Conservation (phyloP, 2,888 invertebrate species). For the Laothoe populi region DNA sequence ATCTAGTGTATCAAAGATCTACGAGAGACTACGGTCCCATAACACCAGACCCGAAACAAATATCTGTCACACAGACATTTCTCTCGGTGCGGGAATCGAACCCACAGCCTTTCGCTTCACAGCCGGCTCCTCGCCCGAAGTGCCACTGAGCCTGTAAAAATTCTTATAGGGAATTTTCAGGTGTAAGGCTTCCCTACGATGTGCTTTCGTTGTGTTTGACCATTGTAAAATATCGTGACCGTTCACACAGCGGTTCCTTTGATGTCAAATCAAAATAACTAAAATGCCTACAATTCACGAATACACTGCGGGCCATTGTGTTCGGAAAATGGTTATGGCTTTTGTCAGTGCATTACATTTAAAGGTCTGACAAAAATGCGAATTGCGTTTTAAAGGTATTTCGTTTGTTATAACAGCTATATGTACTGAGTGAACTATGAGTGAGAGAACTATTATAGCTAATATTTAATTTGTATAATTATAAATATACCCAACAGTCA, state of each 20-base stretch:
- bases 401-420: neutral
- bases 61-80: no score
- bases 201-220: neutral
- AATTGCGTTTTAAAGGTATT: neutral
- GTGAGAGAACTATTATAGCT: neutral
- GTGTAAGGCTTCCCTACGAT: neutral
- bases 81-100: no score
- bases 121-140: no score
- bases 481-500: no score
- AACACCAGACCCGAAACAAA: no score
- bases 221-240: conserved; percentile 13
- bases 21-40: no score
- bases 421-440: neutral
- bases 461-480: neutral
- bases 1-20: no score
- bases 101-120: no score
- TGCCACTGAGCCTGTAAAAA: no score
- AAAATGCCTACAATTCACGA: conserved; percentile 30
- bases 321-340: neutral
- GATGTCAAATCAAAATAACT: conserved; percentile 27
- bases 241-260: neutral
- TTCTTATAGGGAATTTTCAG: no score
- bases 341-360: neutral
- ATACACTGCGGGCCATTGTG: conserved; percentile 26
- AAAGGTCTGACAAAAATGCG: conserved; percentile 1